Percentiles rank a stretch among this genome's conserved stretches.
Evolutionary conservation across 2,797 vertebrate genomes (phyloP).

Genomic region (Pachyuromys duprasi): DNA sequence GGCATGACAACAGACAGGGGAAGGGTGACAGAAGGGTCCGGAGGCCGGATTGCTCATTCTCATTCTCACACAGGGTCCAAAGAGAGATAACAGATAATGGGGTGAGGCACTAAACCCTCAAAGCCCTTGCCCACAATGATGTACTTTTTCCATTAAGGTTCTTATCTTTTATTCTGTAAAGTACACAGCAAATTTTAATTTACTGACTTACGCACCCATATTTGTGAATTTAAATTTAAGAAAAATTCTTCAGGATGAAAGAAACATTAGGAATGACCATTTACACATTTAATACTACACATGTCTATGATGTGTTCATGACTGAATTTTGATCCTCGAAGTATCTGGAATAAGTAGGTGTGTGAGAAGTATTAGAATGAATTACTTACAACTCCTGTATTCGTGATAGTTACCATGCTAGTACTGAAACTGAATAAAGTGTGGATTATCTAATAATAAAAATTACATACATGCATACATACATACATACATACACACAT

Average conservation of each 20-base stretch:
- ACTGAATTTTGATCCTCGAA: not conserved
- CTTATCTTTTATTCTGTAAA: conserved; percentile 25
- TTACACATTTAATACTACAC: not conserved
- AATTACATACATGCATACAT: not conserved
- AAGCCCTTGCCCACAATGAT: not conserved
- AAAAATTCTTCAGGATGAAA: conserved; percentile 40
- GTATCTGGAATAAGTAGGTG: not conserved
- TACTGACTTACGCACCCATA: conserved; percentile 4
- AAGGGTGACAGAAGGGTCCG: not conserved
- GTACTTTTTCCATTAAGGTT: not conserved
- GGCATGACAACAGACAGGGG: no score
- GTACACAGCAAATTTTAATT: not conserved
- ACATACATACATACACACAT: not conserved
- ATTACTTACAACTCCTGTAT: conserved; percentile 17
- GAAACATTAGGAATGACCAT: conserved; percentile 11
- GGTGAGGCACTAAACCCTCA: not conserved
- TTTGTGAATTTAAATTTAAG: conserved; percentile 2
- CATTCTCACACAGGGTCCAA: not conserved
- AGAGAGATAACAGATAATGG: not conserved
- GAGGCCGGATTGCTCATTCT: not conserved
- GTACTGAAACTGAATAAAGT: conserved; percentile 52
- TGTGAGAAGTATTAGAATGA: conserved; percentile 1
- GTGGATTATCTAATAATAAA: conserved; percentile 6
- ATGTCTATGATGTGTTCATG: conserved; percentile 36
- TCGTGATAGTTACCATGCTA: not conserved